Conservation (phyloP, 37 sponge, comb jelly and placozoan genomes). For the Mnemiopsis leidyi region DNA sequence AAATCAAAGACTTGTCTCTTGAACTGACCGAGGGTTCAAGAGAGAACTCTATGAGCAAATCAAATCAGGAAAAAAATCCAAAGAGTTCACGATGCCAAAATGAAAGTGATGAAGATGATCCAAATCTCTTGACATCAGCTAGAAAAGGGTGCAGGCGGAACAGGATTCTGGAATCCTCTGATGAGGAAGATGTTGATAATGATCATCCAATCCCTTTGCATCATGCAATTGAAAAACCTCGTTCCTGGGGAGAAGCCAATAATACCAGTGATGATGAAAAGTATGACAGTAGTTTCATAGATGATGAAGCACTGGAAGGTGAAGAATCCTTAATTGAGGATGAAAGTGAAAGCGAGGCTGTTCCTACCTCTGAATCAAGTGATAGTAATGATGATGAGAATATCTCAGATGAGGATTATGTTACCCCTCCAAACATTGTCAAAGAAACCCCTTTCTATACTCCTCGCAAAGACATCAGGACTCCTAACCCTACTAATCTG, state of each 20-base stretch:
- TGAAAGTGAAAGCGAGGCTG: neutral
- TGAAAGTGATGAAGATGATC: slow-evolving; percentile 28
- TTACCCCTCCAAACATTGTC: neutral
- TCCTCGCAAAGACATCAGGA: neutral
- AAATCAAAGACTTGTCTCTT: neutral
- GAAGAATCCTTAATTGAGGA: neutral
- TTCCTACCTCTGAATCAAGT: neutral
- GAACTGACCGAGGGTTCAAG: neutral
- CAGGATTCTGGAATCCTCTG: slow-evolving; percentile 1
- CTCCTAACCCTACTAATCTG: neutral
- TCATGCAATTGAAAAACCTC: neutral
- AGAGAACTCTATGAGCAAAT: neutral
- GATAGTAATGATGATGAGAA: neutral
- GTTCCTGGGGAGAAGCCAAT: neutral
- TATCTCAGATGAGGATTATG: slow-evolving; percentile 6
- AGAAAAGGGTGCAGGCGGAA: neutral
- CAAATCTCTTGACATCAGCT: neutral
- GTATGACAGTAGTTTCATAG: slow-evolving; percentile 46
- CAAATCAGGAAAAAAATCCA: neutral
- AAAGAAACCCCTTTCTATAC: slow-evolving; percentile 18
- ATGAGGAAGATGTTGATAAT: neutral
- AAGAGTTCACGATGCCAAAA: neutral
- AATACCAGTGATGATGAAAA: neutral
- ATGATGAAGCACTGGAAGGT: slow-evolving; percentile 44
- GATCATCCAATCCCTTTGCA: neutral